phyloP scores from a whole-genome alignment of 2,888 invertebrate species.

The Athripsodes cinereus region DNA sequence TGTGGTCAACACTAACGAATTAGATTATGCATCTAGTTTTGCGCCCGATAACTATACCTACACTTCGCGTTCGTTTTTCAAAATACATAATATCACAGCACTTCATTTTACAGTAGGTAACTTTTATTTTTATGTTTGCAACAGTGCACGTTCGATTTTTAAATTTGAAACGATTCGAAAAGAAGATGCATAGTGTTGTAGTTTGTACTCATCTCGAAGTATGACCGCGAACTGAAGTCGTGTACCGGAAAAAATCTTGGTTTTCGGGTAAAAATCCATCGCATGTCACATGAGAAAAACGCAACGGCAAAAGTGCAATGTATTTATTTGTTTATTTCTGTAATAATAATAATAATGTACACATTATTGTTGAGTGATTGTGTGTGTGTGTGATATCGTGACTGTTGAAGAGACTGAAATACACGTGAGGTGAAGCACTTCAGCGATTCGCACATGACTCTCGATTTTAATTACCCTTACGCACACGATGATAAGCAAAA shows the following conservation, averaged over 20 bases:
- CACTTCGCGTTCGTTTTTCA: no score
- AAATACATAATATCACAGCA: no score
- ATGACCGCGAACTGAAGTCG: constrained; percentile 14
- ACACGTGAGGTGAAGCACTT: background rate
- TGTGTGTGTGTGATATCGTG: constrained; percentile 1
- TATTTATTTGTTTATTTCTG: background rate
- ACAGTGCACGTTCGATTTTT: no score
- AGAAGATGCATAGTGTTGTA: background rate
- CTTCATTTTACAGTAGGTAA: no score
- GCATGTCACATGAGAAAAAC: constrained; percentile 9
- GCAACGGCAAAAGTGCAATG: constrained; percentile 11
- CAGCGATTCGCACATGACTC: background rate
- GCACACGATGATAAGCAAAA: background rate
- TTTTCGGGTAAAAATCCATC: constrained; percentile 12
- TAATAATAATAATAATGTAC: background rate
- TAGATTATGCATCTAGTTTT: no score
- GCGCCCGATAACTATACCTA: no score
- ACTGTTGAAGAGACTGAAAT: background rate
- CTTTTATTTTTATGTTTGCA: no score
- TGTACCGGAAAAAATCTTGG: constrained; percentile 15
- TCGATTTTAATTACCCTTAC: background rate
- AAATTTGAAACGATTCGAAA: no score
- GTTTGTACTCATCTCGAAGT: constrained; percentile 10
- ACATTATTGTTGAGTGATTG: background rate
- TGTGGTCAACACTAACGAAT: no score